These are phyloP conservation scores for Bedellia somnulentella DNA, from an alignment of 2,888 invertebrate genomes.

Conservation along the genomic window DNA sequence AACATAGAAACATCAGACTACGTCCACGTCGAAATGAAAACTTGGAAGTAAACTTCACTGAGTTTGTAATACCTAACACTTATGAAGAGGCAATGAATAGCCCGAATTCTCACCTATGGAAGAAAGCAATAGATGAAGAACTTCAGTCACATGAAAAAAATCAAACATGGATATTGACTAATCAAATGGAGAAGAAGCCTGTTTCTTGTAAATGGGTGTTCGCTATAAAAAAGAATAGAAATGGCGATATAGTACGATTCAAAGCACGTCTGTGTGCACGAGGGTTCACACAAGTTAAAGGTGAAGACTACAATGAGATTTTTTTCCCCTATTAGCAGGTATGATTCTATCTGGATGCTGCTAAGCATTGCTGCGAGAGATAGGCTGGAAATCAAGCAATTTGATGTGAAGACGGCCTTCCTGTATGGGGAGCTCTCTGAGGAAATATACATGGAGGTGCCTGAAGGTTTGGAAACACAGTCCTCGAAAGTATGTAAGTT, in stretches of 20 bases:
- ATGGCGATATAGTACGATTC: conserved; percentile 8
- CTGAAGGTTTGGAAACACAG: too few relatives aligned
- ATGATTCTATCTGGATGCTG: conserved; percentile 11
- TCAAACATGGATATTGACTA: conserved; percentile 8
- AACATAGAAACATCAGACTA: not conserved
- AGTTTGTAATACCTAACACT: not conserved
- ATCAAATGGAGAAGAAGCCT: conserved; percentile 7
- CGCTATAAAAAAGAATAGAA: conserved; percentile 12
- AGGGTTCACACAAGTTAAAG: conserved; percentile 9
- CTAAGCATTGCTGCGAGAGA: conserved; percentile 8
- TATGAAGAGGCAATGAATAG: conserved; percentile 1
- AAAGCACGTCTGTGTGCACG: conserved; percentile 15
- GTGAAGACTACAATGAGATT: conserved; percentile 10
- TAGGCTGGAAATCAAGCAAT: conserved; percentile 2
- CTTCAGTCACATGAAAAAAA: conserved; percentile 6
- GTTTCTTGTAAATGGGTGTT: conserved; percentile 12
- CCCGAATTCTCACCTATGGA: conserved; percentile 2
- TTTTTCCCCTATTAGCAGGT: conserved; percentile 12
- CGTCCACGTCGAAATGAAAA: not conserved
- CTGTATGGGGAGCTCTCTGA: conserved; percentile 5
- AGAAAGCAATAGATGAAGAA: not conserved
- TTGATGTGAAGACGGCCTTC: conserved; percentile 6
- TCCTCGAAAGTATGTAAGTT: too few relatives aligned
- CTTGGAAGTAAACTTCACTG: not conserved
- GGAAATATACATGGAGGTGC: too few relatives aligned